Evolutionary conservation across 1,140 invertebrate genomes (phyloP).

Genomic region (Phenacoccus solenopsis): DNA sequence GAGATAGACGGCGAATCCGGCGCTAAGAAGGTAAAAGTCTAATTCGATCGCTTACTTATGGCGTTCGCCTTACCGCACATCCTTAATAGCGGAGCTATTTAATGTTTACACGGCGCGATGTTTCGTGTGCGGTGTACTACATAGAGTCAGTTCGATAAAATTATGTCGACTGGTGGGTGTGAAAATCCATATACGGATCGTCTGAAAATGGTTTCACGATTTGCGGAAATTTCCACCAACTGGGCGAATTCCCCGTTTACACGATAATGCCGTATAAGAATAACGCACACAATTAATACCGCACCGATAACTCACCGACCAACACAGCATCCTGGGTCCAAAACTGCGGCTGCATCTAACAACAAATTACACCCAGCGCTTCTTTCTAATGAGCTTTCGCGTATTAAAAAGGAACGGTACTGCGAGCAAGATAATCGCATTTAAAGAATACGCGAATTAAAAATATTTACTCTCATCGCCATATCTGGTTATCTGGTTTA

Average conservation of each 20-base stretch:
- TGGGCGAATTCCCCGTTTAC: not conserved
- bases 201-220: not conserved
- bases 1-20: no score
- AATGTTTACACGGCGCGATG: no score
- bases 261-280: no score
- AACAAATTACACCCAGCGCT: not conserved
- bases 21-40: no score
- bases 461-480: not conserved
- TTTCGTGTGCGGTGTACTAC: not conserved
- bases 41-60: no score
- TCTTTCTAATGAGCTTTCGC: not conserved
- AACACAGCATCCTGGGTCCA: no score
- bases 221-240: not conserved
- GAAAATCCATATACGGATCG: not conserved
- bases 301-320: no score
- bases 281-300: no score
- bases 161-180: not conserved
- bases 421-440: not conserved
- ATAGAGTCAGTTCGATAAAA: no score
- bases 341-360: not conserved
- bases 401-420: not conserved
- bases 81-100: not conserved
- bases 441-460: no score
- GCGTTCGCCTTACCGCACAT: not conserved
- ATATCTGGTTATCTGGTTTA: constrained; percentile 2